Evolutionary conservation across 2,113 vertebrate species (phyloP).

Genomic region (Silurus asotus): DNA sequence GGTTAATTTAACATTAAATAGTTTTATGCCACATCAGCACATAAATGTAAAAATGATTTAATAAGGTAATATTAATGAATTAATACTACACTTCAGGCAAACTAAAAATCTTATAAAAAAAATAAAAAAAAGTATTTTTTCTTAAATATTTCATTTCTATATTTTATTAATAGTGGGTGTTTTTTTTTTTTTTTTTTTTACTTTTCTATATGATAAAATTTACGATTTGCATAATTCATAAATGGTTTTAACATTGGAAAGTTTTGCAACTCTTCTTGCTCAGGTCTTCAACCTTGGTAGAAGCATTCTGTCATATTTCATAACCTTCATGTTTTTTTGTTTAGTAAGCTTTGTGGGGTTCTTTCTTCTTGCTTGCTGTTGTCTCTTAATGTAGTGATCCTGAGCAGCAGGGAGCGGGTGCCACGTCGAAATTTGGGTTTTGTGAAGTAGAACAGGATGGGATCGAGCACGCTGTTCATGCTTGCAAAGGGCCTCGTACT

Average conservation of each 20-base stretch:
- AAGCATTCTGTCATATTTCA: not conserved
- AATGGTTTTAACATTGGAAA: not conserved
- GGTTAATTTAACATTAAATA: not conserved
- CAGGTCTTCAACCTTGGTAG: not conserved
- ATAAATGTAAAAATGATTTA: not conserved
- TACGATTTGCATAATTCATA: not conserved
- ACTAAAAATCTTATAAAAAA: not conserved
- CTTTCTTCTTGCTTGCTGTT: conserved; percentile 35
- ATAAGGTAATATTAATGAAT: not conserved
- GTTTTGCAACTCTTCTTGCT: not conserved
- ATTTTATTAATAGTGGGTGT: not conserved
- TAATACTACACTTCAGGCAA: not conserved
- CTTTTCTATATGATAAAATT: not conserved
- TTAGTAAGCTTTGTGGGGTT: conserved; percentile 47
- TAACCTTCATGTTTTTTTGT: not conserved
- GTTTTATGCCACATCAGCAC: not conserved
- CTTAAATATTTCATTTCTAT: not conserved
- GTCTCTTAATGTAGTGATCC: conserved; percentile 74
- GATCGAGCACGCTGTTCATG: conserved; percentile 93
- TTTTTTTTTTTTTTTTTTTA: not conserved
- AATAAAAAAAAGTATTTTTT: not conserved
- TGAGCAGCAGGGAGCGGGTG: conserved; percentile 78
- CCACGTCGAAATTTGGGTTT: conserved; percentile 81
- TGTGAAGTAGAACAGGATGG: conserved; percentile 96
- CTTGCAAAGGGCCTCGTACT: conserved; percentile 91